Evolutionary conservation across 2,797 vertebrate species (phyloP).

Genomic region (Chlorospingus flavigularis): DNA sequence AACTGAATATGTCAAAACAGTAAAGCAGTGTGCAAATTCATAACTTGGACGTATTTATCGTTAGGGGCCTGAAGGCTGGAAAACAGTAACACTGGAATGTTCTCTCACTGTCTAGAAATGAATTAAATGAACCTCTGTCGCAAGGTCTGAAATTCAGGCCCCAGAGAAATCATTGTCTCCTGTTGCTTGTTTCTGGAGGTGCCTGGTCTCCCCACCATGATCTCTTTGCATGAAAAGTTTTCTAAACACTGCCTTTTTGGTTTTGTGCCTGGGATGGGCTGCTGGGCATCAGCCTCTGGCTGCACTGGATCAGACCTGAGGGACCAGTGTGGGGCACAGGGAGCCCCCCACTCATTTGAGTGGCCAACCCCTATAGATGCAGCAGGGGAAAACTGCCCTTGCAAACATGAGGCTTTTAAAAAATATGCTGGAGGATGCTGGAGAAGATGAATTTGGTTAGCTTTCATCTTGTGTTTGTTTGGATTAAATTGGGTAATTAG

Average conservation of each 20-base stretch:
- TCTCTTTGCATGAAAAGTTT: not conserved
- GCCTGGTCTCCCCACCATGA: not conserved
- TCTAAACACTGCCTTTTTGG: not conserved
- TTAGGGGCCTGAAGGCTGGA: not conserved
- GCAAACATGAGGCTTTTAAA: not conserved
- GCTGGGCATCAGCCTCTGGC: not conserved
- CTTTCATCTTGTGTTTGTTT: not conserved
- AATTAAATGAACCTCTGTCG: not conserved
- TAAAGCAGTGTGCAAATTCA: not conserved
- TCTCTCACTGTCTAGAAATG: not conserved
- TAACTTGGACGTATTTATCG: not conserved
- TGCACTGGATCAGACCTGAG: accelerated
- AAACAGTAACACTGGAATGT: not conserved
- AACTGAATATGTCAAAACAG: not conserved
- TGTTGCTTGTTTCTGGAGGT: not conserved
- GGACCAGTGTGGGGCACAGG: not conserved
- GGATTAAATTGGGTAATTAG: not conserved
- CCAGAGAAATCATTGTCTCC: not conserved
- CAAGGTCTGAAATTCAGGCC: not conserved
- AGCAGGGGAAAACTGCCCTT: not conserved
- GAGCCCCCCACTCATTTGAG: accelerated
- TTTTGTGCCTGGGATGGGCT: not conserved
- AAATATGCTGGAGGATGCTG: not conserved
- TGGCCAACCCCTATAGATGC: not conserved
- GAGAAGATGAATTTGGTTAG: not conserved